These are phyloP conservation scores for Bacillus rossius DNA, from an alignment of 1,140 invertebrate genomes.

Conservation along the genomic window DNA sequence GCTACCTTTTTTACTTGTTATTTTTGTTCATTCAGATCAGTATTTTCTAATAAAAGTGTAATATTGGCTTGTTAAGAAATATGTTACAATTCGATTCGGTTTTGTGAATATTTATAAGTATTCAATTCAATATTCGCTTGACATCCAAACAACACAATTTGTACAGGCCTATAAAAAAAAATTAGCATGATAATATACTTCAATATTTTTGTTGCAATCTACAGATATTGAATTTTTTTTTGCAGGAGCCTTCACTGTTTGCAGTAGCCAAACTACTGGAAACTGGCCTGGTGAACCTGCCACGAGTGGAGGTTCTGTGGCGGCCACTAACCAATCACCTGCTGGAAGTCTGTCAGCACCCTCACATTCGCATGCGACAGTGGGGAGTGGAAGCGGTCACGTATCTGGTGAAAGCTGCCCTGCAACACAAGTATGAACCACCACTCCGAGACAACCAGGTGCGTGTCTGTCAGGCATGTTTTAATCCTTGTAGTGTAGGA, in stretches of 20 bases:
- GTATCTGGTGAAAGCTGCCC: conserved; percentile 87
- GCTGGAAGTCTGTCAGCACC: conserved; percentile 93
- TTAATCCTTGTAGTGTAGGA: background rate
- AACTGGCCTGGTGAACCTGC: conserved; percentile 92
- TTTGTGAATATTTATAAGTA: background rate
- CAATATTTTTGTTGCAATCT: no score
- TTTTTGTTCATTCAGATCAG: no score
- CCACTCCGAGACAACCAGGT: conserved; percentile 83
- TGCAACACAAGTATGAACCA: conserved; percentile 79
- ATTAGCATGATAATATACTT: no score
- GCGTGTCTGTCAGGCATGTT: conserved; percentile 19
- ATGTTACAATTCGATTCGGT: background rate
- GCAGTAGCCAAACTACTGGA: conserved; percentile 96
- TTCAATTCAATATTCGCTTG: background rate
- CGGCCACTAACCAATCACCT: conserved; percentile 94
- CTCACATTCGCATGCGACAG: conserved; percentile 90
- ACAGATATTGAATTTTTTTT: no score
- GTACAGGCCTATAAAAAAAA: no score
- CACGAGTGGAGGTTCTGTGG: conserved; percentile 92
- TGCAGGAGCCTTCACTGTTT: conserved; percentile 90
- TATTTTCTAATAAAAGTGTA: no score
- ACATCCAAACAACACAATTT: background rate
- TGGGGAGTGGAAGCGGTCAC: conserved; percentile 98
- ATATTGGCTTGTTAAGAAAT: no score
- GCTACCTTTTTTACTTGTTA: no score